Evolutionary conservation across 2,888 invertebrate genomes (phyloP), one percentile per base, ranked within the genome.

Genomic region (Allophyes oxyacanthae): DNA sequence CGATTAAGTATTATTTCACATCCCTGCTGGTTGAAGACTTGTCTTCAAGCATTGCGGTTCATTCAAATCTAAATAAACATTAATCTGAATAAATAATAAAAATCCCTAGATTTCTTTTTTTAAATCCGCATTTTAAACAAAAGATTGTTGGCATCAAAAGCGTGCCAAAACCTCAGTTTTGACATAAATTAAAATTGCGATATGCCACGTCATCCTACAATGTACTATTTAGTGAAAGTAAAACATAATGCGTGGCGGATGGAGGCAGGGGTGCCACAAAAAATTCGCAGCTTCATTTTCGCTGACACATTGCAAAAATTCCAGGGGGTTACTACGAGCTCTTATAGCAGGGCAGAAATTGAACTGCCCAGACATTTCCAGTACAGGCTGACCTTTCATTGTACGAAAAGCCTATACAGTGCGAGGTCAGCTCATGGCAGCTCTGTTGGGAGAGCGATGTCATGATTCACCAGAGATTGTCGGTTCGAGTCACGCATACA

Each of bases 181-280:
- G 67, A 63, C 55, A 71, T 63, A 61, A 66, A 64, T 72, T 60
- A 67, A 73, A 67, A 74, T 59, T 48, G 48, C 49, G 40, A 60
- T 67, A 28, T 33, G 65, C 54, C 55, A 48, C 57, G 54, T 72
- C 64, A 53, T 45, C 53, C 38, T 33, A 49, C 53, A 55, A 50
- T 63, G 56, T 64, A 68, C 55, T 67, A 61, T 69, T 72, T 65
- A 62, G 65, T 62, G 55, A 63, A 69, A 64, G 46, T 62, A 61
- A 61, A 64, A 57, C 42, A 51, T 56, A 61, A 61, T 55, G 43
- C 42, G 44, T 52, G 42, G 15, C 10, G 30, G 37, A 42, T 15
- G 28, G 7, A 3, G n/a, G 42, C 10, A 61, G 72, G 72, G 75
- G 9, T 77, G 75, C 6, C 63, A 8, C 11, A 20, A 8, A 33